Base-by-base conservation (phyloP, 2,797 vertebrate genomes). In the Emys orbicularis region DNA sequence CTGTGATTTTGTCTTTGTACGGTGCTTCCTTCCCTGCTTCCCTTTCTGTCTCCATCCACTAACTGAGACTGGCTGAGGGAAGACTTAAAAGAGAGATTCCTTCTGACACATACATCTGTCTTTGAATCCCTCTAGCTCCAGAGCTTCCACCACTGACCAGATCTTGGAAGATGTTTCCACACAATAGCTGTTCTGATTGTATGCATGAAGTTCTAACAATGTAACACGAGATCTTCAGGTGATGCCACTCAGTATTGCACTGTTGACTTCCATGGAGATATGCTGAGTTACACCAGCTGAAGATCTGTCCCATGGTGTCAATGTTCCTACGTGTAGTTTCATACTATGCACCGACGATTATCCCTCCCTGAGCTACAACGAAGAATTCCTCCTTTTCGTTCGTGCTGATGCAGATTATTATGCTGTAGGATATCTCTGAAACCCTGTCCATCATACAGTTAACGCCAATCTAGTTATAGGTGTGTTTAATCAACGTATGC, bases 21-120 rank as follows among this genome's bases (percentile, higher is more conserved):
- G 41, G 9, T n/a, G 47, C 41, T 84, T 92, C 52, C 61, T 53
- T 95, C 74, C 52, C 68, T 88, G 81, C 56, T 96, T 88, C 85
- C 92, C 81, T 76, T 95, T 95, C 76, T 77, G 82, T 90, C 90
- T 95, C 92, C 50, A 84, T 47, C 94, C 89, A 54, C 89, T 96
- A 94, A 96, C 92, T 96, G 82, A 94, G 91, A 85, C 29, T 86
- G 92, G 93, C 87, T 94, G 88, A 93, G 31, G 21, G n/a, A 8
- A 96, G 61, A n/a, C 52, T 94, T 94, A 83, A 56, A 94, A 85
- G 92, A 94, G 94, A 96, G 29, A 77, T 49, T 77, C 74, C 44
- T 49, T 47, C 41, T 41, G 12, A 86, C 5, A 89, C 4, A 72
- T 6, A 76, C 7, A 57, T 9, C 52, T 18, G 8, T 1, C 65